Base-by-base conservation (phyloP, 1,140 invertebrate genomes). In the Heliconius hewitsoni region DNA sequence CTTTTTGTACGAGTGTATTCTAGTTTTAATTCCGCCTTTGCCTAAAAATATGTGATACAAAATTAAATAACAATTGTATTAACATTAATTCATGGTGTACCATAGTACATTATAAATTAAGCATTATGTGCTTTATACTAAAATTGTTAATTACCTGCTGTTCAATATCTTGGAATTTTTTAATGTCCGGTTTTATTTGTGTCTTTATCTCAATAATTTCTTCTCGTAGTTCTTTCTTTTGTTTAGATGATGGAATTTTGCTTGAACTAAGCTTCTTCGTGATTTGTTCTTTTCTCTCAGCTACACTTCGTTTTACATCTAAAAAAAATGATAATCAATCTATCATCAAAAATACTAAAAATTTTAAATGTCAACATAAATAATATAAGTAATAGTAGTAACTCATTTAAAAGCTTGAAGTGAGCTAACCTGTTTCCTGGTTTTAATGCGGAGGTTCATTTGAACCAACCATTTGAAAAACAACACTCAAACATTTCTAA, bases 141-240 rank as follows among this genome's bases (percentile, higher is more conserved):
- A n/a, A 6, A 34, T 34, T 71, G 27, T 3, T 19, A 71, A 37
- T 79, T 74, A 91, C 91, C 84, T 94, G 92, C 85, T 94, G 92
- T 82, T 94, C 93, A 76, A 93, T 94, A 75, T 92, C 92, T 60
- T 95, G 94, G 81, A 95, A 95, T 84, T 95, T 95, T 52, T 95
- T 95, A 13, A 95, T 95, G 57, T 95, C 94, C 0, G 94, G 94
- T 87, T 95, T 95, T 23, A 95, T 96, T 91, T 96, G 96, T 77
- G 96, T 95, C 88, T 96, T 96, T 73, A 97, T 97, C 91, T 96
- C 96, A 66, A 95, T 96, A 70, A 96, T 96, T 91, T 97, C 96
- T 87, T 96, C 95, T 50, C 95, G 95, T 42, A 96, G 95, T 94
- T 97, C 96, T 83, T 95, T 96, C 83, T 96, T 95, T 88, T 96